Base-by-base conservation (phyloP, 53 echinoderm and acorn worm species). In the Paracentrotus lividus region DNA sequence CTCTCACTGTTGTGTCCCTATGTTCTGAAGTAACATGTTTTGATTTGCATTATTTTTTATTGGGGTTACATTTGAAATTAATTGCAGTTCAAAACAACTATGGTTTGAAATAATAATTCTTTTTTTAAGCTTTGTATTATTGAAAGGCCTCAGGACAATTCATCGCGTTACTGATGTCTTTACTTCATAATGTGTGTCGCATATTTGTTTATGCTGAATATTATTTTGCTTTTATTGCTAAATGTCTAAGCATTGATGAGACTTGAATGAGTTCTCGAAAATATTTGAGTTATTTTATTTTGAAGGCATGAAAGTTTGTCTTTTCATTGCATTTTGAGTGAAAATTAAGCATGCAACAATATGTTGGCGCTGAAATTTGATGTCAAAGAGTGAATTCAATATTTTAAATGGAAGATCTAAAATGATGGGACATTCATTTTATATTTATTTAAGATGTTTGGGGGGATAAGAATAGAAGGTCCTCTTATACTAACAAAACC, bases 261-360 rank as follows among this genome's bases (percentile, higher is more conserved):
- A 76, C 6, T 49, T 21, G 44, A 16, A 45, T 81, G 47, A 47
- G 81, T 47, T n/a, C 31, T 24, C 44, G 27, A 81, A 42, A 81
- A n/a, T 2, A 77, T 77, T 72, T 42, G 42, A 81, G 24, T 81
- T 76, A n/a, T 64, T 61, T 86, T 58, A 57, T 77, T 92, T 76
- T 77, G 66, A 87, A 93, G 33, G 85, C 85, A 66, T 86, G 85
- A 84, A 93, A 93, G 67, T 86, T 85, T 51, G 90, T 90, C 29
- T 66, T 81, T 51, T 72, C 90, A 90, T 90, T 90, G 90, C 72
- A 38, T 59, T 56, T 81, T 47, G 81, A 81, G 49, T 47, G 47
- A 47, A 76, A 15, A 12, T 44, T 81, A 45, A 47, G 81, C 81
- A 81, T 81, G 81, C 49, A 44, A 8, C 26, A n/a, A 27, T 81